Conservation (phyloP, 2,797 vertebrate genomes). For the Nannoperca obscura region DNA sequence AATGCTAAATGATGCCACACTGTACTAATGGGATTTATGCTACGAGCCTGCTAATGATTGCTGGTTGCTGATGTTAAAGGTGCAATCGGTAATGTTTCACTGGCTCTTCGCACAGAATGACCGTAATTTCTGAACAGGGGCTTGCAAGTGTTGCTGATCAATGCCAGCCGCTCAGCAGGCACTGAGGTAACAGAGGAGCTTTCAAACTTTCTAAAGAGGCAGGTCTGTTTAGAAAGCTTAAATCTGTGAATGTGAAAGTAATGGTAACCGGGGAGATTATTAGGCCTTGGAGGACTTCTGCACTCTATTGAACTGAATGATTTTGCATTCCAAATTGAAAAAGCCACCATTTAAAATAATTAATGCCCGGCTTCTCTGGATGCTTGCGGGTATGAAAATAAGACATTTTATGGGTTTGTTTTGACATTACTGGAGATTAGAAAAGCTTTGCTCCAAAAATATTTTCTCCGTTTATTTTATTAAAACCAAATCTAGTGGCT, state of each 20-base stretch:
- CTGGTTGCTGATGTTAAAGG: conserved; percentile 65
- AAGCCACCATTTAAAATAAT: conserved; percentile 36
- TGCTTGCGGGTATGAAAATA: conserved; percentile 25
- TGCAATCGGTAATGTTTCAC: conserved; percentile 67
- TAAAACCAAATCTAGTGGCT: not conserved
- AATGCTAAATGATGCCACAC: conserved; percentile 68
- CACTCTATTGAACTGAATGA: conserved; percentile 50
- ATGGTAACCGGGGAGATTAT: conserved; percentile 34
- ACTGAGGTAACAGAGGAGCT: conserved; percentile 40
- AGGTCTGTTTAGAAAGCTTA: conserved; percentile 24
- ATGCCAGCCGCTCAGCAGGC: conserved; percentile 45
- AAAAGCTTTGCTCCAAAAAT: conserved; percentile 27
- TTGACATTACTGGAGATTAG: conserved; percentile 34
- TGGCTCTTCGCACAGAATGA: conserved; percentile 46
- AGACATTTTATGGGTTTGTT: conserved; percentile 28
- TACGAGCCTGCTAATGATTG: conserved; percentile 59
- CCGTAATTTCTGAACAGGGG: conserved; percentile 54
- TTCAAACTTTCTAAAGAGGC: conserved; percentile 51
- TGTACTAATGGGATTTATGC: conserved; percentile 66
- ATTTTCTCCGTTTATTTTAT: conserved; percentile 20
- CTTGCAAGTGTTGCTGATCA: conserved; percentile 46
- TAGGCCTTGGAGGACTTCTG: conserved; percentile 39
- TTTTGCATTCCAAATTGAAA: conserved; percentile 55
- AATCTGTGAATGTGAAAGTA: conserved; percentile 41
- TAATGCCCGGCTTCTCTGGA: conserved; percentile 9